Percentiles rank a stretch among this genome's conserved stretches.
Conservation (phyloP, 2,113 vertebrate genomes). For the human (Homo sapiens) region GRCh38 chr19:50168001-50168500, state of each 20-base stretch:
- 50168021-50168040: background rate
- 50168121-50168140: no score
- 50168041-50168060: background rate
- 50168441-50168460: fast-evolving
- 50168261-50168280: background rate
- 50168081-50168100: background rate
- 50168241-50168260: background rate
- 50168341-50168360: no score
- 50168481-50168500: fast-evolving
- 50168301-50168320: no score
- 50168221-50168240: background rate
- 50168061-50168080: background rate
- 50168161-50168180: background rate
- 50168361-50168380: no score
- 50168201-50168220: background rate
- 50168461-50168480: background rate
- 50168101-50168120: no score
- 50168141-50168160: background rate
- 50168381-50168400: no score
- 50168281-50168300: background rate
- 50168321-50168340: no score
- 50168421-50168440: background rate
- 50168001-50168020: background rate
- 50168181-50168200: background rate
- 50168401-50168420: background rate